Conservation (phyloP, 2,797 vertebrate genomes). For the Holocentrus rufus region DNA sequence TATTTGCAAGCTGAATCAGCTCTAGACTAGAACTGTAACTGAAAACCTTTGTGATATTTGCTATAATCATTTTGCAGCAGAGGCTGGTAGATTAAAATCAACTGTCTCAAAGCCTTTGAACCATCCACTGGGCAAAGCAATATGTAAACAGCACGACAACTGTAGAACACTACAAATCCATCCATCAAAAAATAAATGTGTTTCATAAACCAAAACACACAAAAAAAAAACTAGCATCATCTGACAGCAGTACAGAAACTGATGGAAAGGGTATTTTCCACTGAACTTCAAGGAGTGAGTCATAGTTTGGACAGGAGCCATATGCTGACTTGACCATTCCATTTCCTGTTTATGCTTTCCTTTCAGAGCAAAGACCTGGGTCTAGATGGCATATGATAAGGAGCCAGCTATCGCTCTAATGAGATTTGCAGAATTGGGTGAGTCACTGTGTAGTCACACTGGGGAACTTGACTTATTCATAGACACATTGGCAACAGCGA, state of each 20-base stretch:
- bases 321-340: constrained; percentile 74
- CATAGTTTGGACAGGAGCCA: constrained; percentile 70
- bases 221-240: constrained; percentile 38
- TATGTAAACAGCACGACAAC: constrained; percentile 4
- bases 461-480: constrained; percentile 23
- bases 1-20: constrained; percentile 20
- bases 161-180: constrained; percentile 9
- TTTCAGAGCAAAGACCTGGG: constrained; percentile 47
- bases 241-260: constrained; percentile 57
- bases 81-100: constrained; percentile 19
- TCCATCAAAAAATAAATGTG: constrained; percentile 4
- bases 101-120: constrained; percentile 39
- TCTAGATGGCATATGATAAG: constrained; percentile 67
- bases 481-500: background rate
- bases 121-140: constrained; percentile 14
- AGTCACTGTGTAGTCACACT: constrained; percentile 41
- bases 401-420: constrained; percentile 58
- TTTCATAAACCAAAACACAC: background rate
- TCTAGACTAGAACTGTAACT: constrained; percentile 18
- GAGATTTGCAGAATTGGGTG: constrained; percentile 63
- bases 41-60: constrained; percentile 36
- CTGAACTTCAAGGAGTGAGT: constrained; percentile 69
- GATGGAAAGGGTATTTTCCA: constrained; percentile 58
- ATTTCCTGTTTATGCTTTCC: constrained; percentile 80
- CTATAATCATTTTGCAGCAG: constrained; percentile 30